Evolutionary conservation across 2,113 vertebrate genomes (phyloP), one percentile per base, ranked within the genome.

Genomic region (Theropithecus gelada): DNA sequence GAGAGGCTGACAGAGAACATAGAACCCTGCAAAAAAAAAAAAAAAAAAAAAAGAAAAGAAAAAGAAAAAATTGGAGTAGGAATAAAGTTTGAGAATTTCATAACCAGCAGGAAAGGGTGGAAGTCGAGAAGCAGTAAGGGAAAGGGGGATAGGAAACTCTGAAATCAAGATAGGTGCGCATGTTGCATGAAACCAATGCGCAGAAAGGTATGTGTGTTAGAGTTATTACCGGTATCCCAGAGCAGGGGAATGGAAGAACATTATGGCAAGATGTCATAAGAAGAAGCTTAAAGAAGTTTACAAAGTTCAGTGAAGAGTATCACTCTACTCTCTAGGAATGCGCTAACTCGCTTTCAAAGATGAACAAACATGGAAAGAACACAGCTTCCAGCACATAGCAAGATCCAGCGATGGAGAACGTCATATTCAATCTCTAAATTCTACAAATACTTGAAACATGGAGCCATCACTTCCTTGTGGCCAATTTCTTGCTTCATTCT

Each of bases 401-500:
- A 72, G 13, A 20, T 18, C 45, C 17, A 3, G 1, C 48, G 4
- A 30, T 3, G 7, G 8, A 22, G 6, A 30, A 7, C 20, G 30
- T 43, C 25, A 1, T 43, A 88, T 68, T 38, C 45, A 90, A 61
- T 89, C 59, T 70, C 23, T 38, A 52, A 94, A 89, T 38, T 17
- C 80, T 93, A 79, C 81, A 75, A 48, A 72, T 40, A 48, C 48
- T 73, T 70, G 27, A 1, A 43, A 88, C 30, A 57, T 6, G 14
- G 40, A 92, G 35, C 8, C 76, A 22, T 30, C 45, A 0, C 13
- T 95, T 96, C 25, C 97, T 14, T 79, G 1, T 61, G 93, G 22
- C 52, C 94, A 13, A 4, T 59, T 73, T 87, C 88, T 88, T 72
- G 61, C 75, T 78, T 43, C 80, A 3, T 84, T 83, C 94, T 96